phyloP scores from a whole-genome alignment of 2,113 vertebrate species.

The Motacilla alba region DNA sequence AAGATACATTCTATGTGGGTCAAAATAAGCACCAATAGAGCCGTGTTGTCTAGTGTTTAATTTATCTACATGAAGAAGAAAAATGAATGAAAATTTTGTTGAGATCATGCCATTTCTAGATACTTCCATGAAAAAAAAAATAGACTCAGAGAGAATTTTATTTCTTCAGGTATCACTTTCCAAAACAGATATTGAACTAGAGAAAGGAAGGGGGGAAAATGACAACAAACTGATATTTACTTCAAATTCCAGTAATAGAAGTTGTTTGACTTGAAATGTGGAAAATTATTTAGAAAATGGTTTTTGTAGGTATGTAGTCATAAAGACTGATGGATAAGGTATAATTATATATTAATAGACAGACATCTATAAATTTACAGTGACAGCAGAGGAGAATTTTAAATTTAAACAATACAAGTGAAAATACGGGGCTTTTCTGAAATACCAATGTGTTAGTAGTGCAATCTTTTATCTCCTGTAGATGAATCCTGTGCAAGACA shows the following conservation, averaged over 20 bases:
- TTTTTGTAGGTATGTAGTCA: rapidly evolving
- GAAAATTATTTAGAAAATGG: not conserved
- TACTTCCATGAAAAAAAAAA: not conserved
- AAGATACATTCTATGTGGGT: not conserved
- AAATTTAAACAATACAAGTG: not conserved
- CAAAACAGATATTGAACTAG: not conserved
- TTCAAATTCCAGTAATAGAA: not conserved
- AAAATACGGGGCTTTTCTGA: not conserved
- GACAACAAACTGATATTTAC: not conserved
- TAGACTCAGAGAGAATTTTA: not conserved
- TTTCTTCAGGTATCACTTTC: not conserved
- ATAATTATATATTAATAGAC: not conserved
- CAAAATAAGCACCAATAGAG: not conserved
- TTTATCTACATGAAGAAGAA: not conserved
- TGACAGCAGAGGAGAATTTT: not conserved
- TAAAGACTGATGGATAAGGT: not conserved
- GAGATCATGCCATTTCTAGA: not conserved
- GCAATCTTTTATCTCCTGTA: not conserved
- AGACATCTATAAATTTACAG: not conserved
- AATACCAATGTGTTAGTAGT: not conserved
- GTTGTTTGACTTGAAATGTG: not conserved
- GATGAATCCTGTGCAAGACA: not conserved
- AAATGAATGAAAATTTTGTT: not conserved
- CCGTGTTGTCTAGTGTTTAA: not conserved
- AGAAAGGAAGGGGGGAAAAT: not conserved